Evolutionary conservation across 2,888 invertebrate species (phyloP).

Genomic region (Acleris literana): DNA sequence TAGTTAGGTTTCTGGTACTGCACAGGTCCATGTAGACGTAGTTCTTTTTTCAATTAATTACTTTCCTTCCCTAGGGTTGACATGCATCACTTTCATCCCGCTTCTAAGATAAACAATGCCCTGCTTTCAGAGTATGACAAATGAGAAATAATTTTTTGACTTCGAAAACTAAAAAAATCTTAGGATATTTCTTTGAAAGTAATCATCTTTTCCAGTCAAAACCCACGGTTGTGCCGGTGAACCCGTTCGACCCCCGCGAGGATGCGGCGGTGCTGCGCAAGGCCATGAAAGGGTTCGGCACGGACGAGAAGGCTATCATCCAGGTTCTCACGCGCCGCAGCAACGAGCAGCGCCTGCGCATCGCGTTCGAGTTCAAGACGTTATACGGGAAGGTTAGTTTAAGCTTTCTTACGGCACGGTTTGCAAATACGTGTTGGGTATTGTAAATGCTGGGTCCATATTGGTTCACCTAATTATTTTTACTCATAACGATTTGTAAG

Average conservation of each 20-base stretch:
- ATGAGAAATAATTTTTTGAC: no score
- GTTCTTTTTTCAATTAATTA: no score
- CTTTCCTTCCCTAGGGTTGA: no score
- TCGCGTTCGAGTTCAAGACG: constrained; percentile 92
- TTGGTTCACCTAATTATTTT: no score
- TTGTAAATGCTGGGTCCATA: no score
- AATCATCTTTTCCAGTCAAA: constrained; percentile 80
- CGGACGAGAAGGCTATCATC: constrained; percentile 95
- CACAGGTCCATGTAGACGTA: no score
- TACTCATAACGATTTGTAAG: no score
- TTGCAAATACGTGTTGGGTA: neutral
- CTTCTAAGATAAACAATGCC: no score
- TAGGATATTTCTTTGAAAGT: neutral
- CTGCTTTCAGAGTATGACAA: no score
- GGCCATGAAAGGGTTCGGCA: constrained; percentile 96
- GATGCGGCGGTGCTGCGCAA: constrained; percentile 93
- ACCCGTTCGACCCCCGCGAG: constrained; percentile 89
- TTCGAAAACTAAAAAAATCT: neutral
- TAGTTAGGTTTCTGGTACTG: no score
- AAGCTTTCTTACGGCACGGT: no score
- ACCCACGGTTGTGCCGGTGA: constrained; percentile 90
- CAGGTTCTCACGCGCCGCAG: constrained; percentile 91
- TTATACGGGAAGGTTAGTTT: constrained; percentile 91
- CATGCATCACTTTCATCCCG: no score
- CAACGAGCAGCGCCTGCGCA: constrained; percentile 93